These are phyloP conservation scores for Hafferia zeledoni DNA, from an alignment of 2,797 vertebrate species.

Conservation along the genomic window DNA sequence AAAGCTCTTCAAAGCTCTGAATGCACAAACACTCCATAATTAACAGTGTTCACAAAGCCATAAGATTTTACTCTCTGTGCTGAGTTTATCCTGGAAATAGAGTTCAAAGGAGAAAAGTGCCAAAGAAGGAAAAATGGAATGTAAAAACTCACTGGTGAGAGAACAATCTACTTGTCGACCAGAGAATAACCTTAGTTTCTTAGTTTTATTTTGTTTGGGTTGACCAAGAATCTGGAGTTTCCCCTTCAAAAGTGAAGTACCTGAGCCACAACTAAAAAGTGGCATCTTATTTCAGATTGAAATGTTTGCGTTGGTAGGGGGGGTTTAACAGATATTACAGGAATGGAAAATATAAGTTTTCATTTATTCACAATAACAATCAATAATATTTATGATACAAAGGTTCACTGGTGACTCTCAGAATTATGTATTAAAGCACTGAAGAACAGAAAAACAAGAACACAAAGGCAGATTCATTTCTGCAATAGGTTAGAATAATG, in stretches of 20 bases:
- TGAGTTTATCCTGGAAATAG: background rate
- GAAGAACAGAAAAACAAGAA: background rate
- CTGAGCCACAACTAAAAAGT: background rate
- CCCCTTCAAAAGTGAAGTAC: background rate
- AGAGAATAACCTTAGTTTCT: background rate
- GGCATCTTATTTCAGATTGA: background rate
- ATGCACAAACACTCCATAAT: background rate
- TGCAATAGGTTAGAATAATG: background rate
- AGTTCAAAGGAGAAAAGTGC: background rate
- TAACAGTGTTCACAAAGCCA: background rate
- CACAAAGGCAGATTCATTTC: background rate
- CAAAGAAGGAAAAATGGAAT: background rate
- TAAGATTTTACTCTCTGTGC: background rate
- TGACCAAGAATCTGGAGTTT: background rate
- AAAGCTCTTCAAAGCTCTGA: too few species aligned
- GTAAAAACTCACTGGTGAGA: background rate
- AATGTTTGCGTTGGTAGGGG: accelerated
- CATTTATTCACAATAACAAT: background rate
- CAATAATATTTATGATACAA: background rate
- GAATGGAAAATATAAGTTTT: background rate
- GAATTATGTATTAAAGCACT: background rate
- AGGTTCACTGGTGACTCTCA: background rate
- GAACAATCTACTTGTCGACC: accelerated
- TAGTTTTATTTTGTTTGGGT: background rate
- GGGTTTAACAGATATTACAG: background rate